A percentile compares a stretch with the other conserved stretches of the same genome.
Evolutionary conservation across 2,888 invertebrate species (phyloP).

Genomic region (Malachius bipustulatus): DNA sequence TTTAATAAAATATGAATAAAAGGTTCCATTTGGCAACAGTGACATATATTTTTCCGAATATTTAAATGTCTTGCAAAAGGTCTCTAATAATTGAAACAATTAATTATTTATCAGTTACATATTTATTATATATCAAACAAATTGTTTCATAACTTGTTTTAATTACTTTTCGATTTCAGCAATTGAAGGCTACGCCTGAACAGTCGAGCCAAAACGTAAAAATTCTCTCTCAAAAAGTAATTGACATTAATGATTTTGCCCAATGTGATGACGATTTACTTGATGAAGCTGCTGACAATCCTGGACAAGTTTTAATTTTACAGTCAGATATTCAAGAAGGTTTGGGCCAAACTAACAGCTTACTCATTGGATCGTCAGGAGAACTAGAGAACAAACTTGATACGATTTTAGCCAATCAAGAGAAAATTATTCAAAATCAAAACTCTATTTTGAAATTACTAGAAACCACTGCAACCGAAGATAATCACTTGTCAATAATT

Average conservation of each 20-base stretch:
- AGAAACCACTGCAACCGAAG: constrained; percentile 3
- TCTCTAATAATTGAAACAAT: too few species aligned
- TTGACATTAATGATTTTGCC: constrained; percentile 3
- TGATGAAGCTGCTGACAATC: constrained; percentile 3
- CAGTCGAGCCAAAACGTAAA: constrained; percentile 1
- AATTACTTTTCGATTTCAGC: too few species aligned
- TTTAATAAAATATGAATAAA: too few species aligned
- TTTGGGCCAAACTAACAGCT: constrained; percentile 6
- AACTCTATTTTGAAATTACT: constrained; percentile 8
- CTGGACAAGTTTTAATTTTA: constrained; percentile 6
- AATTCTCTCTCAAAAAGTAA: constrained; percentile 6
- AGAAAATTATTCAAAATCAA: constrained; percentile 7
- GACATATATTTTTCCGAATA: too few species aligned
- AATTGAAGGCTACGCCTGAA: too few species aligned
- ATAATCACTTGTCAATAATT: constrained; percentile 6
- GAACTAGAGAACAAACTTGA: constrained; percentile 5
- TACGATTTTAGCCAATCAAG: constrained; percentile 8
- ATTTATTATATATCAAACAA: too few species aligned
- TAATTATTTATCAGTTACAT: too few species aligned
- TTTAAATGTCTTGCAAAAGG: too few species aligned
- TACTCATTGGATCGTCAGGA: constrained; percentile 7
- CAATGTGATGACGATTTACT: constrained; percentile 1
- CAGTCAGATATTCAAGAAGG: constrained; percentile 6
- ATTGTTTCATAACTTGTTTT: too few species aligned
- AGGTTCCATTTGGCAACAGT: too few species aligned